phyloP scores from a whole-genome alignment of 1,140 invertebrate genomes.

The Pseudomyrmex dendroicus region DNA sequence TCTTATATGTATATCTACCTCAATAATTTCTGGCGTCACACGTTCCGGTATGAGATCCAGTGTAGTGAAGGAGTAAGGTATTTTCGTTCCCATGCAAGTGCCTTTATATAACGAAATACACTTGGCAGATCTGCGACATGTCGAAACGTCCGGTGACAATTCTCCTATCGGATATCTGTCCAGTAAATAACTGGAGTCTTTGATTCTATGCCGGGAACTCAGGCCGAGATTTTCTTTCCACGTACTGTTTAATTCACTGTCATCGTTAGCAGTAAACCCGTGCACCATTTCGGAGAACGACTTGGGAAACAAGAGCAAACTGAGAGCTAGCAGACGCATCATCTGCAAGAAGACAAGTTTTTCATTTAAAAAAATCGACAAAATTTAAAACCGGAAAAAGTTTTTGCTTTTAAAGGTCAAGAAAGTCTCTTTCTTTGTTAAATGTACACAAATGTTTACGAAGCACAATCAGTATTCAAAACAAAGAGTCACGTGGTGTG shows the following conservation, averaged over 20 bases:
- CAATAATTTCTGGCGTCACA: conserved; percentile 88
- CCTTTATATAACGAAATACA: conserved; percentile 88
- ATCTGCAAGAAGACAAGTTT: conserved; percentile 68
- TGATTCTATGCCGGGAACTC: conserved; percentile 71
- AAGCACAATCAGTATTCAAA: conserved; percentile 27
- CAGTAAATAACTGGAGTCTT: conserved; percentile 77
- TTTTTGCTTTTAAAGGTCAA: too few species aligned
- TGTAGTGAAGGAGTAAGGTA: conserved; percentile 91
- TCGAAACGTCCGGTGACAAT: conserved; percentile 75
- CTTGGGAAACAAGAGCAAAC: conserved; percentile 45
- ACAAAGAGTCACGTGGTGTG: conserved; percentile 62
- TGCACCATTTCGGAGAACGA: conserved; percentile 70
- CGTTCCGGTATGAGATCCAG: conserved; percentile 90
- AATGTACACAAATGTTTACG: not conserved
- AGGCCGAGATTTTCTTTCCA: conserved; percentile 75
- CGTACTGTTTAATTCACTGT: conserved; percentile 72
- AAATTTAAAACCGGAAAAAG: not conserved
- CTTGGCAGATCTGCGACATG: conserved; percentile 86
- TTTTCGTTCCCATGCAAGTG: conserved; percentile 90
- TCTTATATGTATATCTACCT: conserved; percentile 76
- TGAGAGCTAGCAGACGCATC: conserved; percentile 63
- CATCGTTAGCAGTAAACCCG: conserved; percentile 67
- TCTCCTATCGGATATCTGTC: conserved; percentile 77
- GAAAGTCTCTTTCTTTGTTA: too few species aligned
- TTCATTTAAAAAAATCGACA: not conserved